These are phyloP conservation scores for Neolamprologus ventralis DNA, from an alignment of 2,113 vertebrate species.

Conservation along the genomic window DNA sequence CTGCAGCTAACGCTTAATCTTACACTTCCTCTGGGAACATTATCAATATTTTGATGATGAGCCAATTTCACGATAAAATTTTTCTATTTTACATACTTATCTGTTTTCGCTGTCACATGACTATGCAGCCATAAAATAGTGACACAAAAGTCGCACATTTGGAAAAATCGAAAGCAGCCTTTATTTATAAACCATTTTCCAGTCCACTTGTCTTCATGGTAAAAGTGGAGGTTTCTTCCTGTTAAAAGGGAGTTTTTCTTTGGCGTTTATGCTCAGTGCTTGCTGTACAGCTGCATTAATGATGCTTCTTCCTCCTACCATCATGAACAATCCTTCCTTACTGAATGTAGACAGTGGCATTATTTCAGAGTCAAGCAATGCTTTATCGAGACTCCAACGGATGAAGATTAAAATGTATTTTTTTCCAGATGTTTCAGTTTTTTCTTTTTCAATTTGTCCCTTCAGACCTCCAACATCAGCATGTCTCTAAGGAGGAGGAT, in stretches of 20 bases:
- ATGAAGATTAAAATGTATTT: background rate
- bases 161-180: background rate
- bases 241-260: background rate
- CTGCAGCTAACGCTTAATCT: background rate
- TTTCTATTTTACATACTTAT: background rate
- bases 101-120: background rate
- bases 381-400: background rate
- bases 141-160: rapidly evolving
- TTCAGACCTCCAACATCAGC: background rate
- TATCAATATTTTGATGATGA: background rate
- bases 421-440: background rate
- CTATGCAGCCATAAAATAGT: background rate
- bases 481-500: background rate
- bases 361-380: background rate
- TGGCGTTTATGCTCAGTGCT: rapidly evolving
- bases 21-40: background rate
- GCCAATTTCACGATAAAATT: rapidly evolving
- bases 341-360: background rate
- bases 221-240: background rate
- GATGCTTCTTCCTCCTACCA: background rate
- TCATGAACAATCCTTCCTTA: rapidly evolving
- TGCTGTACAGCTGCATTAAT: background rate
- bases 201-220: background rate
- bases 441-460: background rate
- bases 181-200: background rate